Evolutionary conservation across 2,113 vertebrate species (phyloP).

Genomic region (Solenodon paradoxus): DNA sequence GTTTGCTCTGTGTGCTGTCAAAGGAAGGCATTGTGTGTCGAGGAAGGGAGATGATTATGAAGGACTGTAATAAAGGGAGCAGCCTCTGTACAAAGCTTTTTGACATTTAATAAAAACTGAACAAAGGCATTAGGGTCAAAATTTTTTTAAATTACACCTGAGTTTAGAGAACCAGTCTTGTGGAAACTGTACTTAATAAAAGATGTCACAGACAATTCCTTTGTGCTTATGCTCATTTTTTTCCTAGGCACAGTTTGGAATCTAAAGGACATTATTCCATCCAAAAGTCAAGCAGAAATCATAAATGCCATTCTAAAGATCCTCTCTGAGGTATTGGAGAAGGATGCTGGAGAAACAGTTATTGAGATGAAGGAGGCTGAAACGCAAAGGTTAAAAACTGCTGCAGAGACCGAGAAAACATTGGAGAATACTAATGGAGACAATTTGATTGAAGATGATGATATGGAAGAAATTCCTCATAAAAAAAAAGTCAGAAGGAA

Average conservation of each 20-base stretch:
- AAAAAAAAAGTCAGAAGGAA: slow-evolving; percentile 77
- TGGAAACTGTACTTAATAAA: background rate
- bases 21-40: background rate
- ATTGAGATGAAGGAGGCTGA: slow-evolving; percentile 85
- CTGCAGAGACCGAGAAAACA: slow-evolving; percentile 73
- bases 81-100: background rate
- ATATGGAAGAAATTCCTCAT: slow-evolving; percentile 78
- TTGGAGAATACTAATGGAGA: slow-evolving; percentile 31
- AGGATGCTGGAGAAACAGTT: slow-evolving; percentile 85
- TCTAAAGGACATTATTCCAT: slow-evolving; percentile 88
- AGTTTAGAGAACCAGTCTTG: background rate
- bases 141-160: background rate
- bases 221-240: background rate
- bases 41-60: background rate
- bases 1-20: background rate
- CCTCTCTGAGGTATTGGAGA: slow-evolving; percentile 87
- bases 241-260: slow-evolving; percentile 90
- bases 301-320: slow-evolving; percentile 89
- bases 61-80: background rate
- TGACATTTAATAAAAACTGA: background rate
- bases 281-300: slow-evolving; percentile 88
- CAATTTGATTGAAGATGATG: slow-evolving; percentile 79
- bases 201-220: background rate
- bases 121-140: background rate
- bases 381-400: slow-evolving; percentile 75